These are phyloP conservation scores for Sarcophaga rosellei DNA, from an alignment of 2,888 invertebrate genomes.

Conservation along the genomic window DNA sequence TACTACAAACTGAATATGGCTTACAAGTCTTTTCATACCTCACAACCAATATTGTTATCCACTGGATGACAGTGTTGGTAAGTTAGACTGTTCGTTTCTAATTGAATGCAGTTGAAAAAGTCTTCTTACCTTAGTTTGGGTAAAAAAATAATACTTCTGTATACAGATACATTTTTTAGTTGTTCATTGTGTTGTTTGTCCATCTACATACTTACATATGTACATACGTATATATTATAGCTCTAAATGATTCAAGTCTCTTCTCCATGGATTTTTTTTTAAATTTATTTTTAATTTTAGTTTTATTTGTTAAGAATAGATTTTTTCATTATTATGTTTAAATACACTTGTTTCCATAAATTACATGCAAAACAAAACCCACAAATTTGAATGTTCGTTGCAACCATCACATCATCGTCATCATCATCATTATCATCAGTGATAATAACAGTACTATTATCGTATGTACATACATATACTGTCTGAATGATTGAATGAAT, in stretches of 20 bases:
- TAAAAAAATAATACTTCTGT: not conserved
- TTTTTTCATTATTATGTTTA: conserved; percentile 24
- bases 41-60: not conserved
- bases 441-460: not conserved
- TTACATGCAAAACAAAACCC: conserved; percentile 20
- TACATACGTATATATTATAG: not conserved
- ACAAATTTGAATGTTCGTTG: conserved; percentile 15
- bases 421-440: not conserved
- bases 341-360: conserved; percentile 58
- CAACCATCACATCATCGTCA: not conserved
- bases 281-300: not conserved
- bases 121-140: conserved; percentile 29
- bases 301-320: conserved; percentile 18
- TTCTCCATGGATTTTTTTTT: not conserved
- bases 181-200: conserved; percentile 39
- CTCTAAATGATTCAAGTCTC: conserved; percentile 60
- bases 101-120: not conserved
- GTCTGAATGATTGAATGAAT: too few relatives aligned
- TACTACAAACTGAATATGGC: not conserved
- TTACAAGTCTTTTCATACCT: conserved; percentile 6
- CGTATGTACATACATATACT: not conserved
- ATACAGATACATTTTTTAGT: conserved; percentile 30
- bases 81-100: not conserved
- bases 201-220: conserved; percentile 12
- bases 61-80: not conserved